phyloP scores from a whole-genome alignment of 1,140 invertebrate genomes.

The Micrasema minimum region DNA sequence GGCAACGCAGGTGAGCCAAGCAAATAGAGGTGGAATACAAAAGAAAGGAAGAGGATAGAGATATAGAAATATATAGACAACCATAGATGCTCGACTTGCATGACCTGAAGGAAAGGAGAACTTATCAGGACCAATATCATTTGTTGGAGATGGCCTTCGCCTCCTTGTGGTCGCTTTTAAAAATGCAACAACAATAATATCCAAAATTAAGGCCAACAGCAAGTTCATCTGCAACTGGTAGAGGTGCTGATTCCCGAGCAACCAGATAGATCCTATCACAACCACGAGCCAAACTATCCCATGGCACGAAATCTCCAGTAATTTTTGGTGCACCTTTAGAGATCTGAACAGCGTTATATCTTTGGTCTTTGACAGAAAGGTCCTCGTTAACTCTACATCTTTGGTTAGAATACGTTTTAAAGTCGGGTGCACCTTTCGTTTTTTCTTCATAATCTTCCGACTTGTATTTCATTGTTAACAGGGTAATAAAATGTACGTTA shows the following conservation, averaged over 20 bases:
- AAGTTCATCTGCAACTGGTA: constrained; percentile 48
- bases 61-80: constrained; percentile 77
- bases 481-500: too few species aligned
- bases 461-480: constrained; percentile 20
- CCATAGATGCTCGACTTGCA: constrained; percentile 83
- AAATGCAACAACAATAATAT: constrained; percentile 84
- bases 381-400: constrained; percentile 36
- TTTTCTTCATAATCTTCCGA: constrained; percentile 31
- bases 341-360: constrained; percentile 38
- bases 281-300: constrained; percentile 47
- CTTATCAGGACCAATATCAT: constrained; percentile 79
- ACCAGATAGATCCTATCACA: constrained; percentile 45
- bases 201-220: constrained; percentile 78
- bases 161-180: constrained; percentile 84
- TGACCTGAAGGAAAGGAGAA: constrained; percentile 98
- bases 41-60: constrained; percentile 72
- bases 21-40: constrained; percentile 71
- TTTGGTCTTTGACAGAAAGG: constrained; percentile 22
- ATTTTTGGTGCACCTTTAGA: constrained; percentile 36
- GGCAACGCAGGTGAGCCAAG: constrained; percentile 81
- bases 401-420: constrained; percentile 36
- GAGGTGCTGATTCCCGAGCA: constrained; percentile 39
- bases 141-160: constrained; percentile 75
- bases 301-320: constrained; percentile 46
- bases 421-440: constrained; percentile 33